Conservation (phyloP, 2,113 vertebrate genomes). For the Phainopepla nitens region DNA sequence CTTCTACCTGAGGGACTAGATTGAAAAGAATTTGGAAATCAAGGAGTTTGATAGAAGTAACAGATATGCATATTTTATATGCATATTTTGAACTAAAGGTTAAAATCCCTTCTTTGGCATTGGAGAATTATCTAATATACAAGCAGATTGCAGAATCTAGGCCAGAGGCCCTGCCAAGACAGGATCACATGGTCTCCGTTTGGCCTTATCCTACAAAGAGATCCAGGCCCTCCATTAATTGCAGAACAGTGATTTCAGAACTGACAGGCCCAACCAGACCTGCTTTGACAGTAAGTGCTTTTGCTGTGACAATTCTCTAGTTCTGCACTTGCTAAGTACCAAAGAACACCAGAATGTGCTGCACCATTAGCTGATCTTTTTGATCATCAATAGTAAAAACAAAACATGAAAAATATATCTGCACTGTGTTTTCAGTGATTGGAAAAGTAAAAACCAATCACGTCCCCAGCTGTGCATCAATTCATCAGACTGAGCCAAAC, state of each 20-base stretch:
- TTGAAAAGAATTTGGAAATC: neutral
- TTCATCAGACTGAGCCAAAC: neutral
- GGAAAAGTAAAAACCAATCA: neutral
- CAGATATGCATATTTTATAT: neutral
- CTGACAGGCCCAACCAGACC: neutral
- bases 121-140: neutral
- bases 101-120: neutral
- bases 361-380: neutral
- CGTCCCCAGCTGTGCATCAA: rapidly evolving
- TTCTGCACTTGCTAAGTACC: neutral
- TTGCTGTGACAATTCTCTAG: neutral
- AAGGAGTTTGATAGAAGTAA: neutral
- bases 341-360: neutral
- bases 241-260: neutral
- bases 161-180: neutral
- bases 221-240: neutral
- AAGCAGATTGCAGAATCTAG: slow-evolving; percentile 4
- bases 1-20: neutral
- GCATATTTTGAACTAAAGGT: neutral
- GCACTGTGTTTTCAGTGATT: neutral
- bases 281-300: neutral
- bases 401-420: neutral
- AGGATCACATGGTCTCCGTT: neutral
- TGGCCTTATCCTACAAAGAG: neutral
- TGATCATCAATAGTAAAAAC: neutral